Evolutionary conservation across 2,797 vertebrate species (phyloP), one percentile per base, ranked within the genome.

Genomic region (Benthosema pterotum): DNA sequence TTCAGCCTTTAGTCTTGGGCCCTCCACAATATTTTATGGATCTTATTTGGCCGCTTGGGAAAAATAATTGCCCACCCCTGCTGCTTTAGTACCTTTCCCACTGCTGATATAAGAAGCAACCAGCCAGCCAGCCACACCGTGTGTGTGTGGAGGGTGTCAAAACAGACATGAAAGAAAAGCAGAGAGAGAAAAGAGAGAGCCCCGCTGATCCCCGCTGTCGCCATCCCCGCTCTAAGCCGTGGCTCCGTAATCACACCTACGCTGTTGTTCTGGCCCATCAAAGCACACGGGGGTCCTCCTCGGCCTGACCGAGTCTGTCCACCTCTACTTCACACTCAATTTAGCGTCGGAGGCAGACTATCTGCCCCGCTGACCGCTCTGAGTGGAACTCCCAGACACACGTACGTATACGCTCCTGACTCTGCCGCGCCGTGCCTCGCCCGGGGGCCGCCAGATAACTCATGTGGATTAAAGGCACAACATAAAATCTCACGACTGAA

Each of bases 241-340:
- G 69, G 62, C 54, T 78, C 79, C 78, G 67, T 83, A 68, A 77
- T 80, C 83, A 77, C 73, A 82, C 68, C 77, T 77, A 69, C 66
- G 71, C 63, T 45, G 81, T 72, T 75, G 15, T 61, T 61, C 60
- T 73, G 56, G 13, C 11, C n/a, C 6, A n/a, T 56, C 53, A 42
- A 72, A 65, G 54, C 74, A 49, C 50, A 78, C 22, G 3, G 22
- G 22, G 22, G 71, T 67, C 71, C 75, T 64, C n/a, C n/a, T n/a
- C n/a, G n/a, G n/a, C n/a, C 74, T 60, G 72, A 87, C 74, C 58
- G 72, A 87, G 87, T 82, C 75, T 69, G 77, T 87, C 88, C 86
- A 83, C 75, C 72, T 89, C 71, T 77, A 38, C 89, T 87, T 91
- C 85, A 88, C 82, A 88, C 81, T 80, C 77, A 91, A 91, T 93